These are phyloP conservation scores for Mylabris phalerata DNA, from an alignment of 1,140 invertebrate species.

Conservation along the genomic window DNA sequence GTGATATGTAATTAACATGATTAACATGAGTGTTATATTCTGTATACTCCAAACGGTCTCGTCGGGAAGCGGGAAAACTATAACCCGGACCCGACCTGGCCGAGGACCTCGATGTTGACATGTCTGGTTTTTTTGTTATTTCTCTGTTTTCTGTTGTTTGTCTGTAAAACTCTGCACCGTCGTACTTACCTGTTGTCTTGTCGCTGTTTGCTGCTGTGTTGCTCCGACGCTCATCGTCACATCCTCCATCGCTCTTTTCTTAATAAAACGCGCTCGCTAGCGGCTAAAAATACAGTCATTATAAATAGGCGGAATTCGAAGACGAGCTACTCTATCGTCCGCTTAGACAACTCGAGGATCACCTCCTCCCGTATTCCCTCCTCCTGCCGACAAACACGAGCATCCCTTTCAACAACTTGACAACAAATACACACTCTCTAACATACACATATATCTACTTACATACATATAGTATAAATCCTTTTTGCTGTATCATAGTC, in stretches of 20 bases:
- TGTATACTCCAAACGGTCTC: slow-evolving; percentile 26
- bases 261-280: slow-evolving; percentile 24
- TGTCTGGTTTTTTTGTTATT: slow-evolving; percentile 3
- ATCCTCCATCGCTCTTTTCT: slow-evolving; percentile 16
- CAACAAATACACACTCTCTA: not conserved
- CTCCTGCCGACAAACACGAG: not conserved
- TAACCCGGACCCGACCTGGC: slow-evolving; percentile 10
- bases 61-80: slow-evolving; percentile 11
- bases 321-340: slow-evolving; percentile 9
- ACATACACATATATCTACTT: not conserved
- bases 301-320: slow-evolving; percentile 30
- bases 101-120: slow-evolving; percentile 19
- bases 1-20: slow-evolving; percentile 48
- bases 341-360: slow-evolving; percentile 11
- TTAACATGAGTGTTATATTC: slow-evolving; percentile 45
- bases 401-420: not conserved
- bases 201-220: slow-evolving; percentile 28
- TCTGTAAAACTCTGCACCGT: slow-evolving; percentile 18
- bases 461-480: not conserved
- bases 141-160: slow-evolving; percentile 14
- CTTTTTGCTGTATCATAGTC: no score
- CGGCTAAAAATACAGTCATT: slow-evolving; percentile 31
- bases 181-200: slow-evolving; percentile 29
- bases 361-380: slow-evolving; percentile 5
- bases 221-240: slow-evolving; percentile 21